Evolutionary conservation across 2,113 vertebrate genomes (phyloP), one percentile per base, ranked within the genome.

Genomic region (Hucho hucho): DNA sequence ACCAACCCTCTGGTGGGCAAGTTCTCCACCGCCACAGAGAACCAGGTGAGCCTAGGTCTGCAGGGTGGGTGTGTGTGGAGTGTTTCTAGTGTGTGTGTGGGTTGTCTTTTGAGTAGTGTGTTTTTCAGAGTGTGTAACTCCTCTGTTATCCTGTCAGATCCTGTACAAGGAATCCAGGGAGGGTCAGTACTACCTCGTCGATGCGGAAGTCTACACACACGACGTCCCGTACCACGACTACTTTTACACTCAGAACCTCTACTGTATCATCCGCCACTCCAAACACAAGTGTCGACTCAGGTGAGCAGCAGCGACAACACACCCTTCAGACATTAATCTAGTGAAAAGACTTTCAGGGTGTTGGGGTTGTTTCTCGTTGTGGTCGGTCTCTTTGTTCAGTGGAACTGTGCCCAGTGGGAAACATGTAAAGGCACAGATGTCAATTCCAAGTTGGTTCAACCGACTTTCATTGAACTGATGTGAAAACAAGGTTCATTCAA

Each of bases 211-310:
- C 2, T 89, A 94, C 89, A 96, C 95, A 0, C 98, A 99, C 1
- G 96, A 99, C 0, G 96, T 99, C 9, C 97, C 97, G 3, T 99
- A 99, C 79, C 97, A 99, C 0, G 97, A 99, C 79, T 98, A 99
- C 87, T 99, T 99, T 92, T 98, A 97, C 89, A 98, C 95, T 12
- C 89, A 95, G 83, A 97, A 94, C 78, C 93, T 94, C 86, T 99
- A 95, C 91, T 94, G 89, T 79, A 97, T 99, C 82, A 92, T 91
- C 69, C 91, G 92, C 12, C 93, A 84, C 63, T 95, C 96, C 24
- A 97, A 93, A 74, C 91, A 93, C 83, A 96, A 95, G 73, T 98
- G 97, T 86, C 93, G 95, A 24, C 93, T 99, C 20, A 94, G 95
- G 98, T 99, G 84, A 92, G 87, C 3, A 2, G 47, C 1, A 13